Evolutionary conservation across 2,888 invertebrate species (phyloP).

Genomic region (Plusia festucae): DNA sequence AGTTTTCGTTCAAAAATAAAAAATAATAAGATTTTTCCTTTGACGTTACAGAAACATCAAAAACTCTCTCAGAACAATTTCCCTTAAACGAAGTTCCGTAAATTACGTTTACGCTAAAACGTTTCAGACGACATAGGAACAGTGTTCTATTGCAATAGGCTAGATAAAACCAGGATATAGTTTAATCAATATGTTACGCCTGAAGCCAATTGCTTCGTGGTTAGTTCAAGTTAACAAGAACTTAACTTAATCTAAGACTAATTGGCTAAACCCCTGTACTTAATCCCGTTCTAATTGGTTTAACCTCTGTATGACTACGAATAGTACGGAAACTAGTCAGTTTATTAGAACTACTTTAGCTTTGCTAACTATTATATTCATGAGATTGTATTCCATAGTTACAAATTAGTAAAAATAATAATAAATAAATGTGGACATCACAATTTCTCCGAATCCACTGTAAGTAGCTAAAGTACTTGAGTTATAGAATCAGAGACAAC

Average conservation of each 20-base stretch:
- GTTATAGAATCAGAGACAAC: no score
- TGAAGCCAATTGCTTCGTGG: constrained; percentile 15
- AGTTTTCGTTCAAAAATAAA: background rate
- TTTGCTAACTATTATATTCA: background rate
- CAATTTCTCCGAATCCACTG: no score
- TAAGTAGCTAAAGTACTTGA: no score
- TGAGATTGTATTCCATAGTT: background rate
- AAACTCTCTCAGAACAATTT: background rate
- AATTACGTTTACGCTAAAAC: background rate
- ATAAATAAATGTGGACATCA: no score
- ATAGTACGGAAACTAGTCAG: constrained; percentile 9
- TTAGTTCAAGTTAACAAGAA: constrained; percentile 12
- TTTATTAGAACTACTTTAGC: constrained; percentile 6
- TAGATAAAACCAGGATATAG: background rate
- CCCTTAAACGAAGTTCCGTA: background rate
- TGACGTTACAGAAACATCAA: no score
- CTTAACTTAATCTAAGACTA: constrained; percentile 23
- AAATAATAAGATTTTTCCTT: no score
- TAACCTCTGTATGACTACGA: constrained; percentile 5
- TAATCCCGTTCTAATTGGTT: constrained; percentile 25
- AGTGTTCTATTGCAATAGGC: background rate
- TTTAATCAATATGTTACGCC: constrained; percentile 7
- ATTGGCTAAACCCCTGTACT: constrained; percentile 22
- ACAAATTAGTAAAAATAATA: no score
- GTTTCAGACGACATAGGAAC: background rate